Evolutionary conservation across 2,797 vertebrate genomes (phyloP), one percentile per base, ranked within the genome.

Genomic region (Pelochelys cantorii): DNA sequence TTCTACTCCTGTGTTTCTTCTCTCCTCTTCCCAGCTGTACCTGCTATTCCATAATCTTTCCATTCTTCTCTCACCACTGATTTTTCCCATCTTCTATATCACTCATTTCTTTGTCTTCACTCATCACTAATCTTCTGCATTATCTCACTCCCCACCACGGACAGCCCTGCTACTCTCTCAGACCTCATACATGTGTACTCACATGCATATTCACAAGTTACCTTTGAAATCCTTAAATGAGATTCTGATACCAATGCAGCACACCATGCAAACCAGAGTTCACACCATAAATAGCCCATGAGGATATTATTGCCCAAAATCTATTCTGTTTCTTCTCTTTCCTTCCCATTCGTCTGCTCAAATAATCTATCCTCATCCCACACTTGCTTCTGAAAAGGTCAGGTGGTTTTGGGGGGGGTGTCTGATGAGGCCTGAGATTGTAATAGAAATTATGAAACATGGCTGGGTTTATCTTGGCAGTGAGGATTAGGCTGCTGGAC

Each of bases 1-100:
- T 88, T 71, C 79, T 84, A 93, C 92, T 84, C 34, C n/a, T 37
- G 18, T 71, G 78, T 75, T 25, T 93, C 75, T 18, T 85, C 10
- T 86, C 84, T 75, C 23, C n/a, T 37, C 20, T 71, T 77, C 55
- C 89, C 68, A 90, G 57, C 11, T 80, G 20, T 77, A 54, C 25
- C 83, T 88, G 31, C 71, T 71, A 86, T 86, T 82, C 77, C 42
- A 89, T 81, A 86, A 18, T 79, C 55, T 82, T 80, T 80, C 42
- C 14, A 5, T 56, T 6, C 53, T 25, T 87, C 52, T 90, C 85
- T 79, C 62, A 34, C 52, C 81, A 90, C 60, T 52, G 25, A 52
- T 77, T 77, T 77, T 52, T 48, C 7, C 42, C 42, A 42, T 15
- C 14, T 77, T 52, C 4, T 42, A 83, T 15, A 88, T 60, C 29